phyloP scores from a whole-genome alignment of 2,113 vertebrate genomes.

The Plotosus lineatus region DNA sequence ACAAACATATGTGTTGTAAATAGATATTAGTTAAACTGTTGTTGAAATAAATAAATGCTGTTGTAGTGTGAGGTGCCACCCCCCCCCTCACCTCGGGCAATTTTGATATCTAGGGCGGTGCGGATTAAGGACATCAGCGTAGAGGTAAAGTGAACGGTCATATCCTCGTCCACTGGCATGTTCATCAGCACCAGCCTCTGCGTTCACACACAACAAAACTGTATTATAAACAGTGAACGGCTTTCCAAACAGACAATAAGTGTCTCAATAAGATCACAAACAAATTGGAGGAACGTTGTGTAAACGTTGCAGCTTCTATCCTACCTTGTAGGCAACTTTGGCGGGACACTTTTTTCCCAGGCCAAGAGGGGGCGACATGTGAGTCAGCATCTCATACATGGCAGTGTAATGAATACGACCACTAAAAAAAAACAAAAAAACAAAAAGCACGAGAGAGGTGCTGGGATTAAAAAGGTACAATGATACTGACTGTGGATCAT shows the following conservation, averaged over 20 bases:
- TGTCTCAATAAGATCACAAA: neutral
- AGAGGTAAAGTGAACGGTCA: conserved; percentile 95
- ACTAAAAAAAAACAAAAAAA: conserved; percentile 63
- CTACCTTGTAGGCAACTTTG: conserved; percentile 99
- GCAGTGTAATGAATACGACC: conserved; percentile 99
- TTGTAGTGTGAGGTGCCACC: no score
- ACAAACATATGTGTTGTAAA: neutral
- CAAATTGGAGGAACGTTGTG: neutral
- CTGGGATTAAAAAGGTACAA: neutral
- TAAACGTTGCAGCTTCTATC: conserved; percentile 24
- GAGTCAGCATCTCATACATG: conserved; percentile 99
- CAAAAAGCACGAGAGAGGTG: neutral
- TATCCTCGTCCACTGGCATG: conserved; percentile 97
- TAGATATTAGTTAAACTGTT: neutral
- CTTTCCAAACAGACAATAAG: neutral
- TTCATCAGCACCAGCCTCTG: conserved; percentile 99
- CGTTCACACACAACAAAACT: conserved; percentile 19
- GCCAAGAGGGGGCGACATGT: conserved; percentile 98
- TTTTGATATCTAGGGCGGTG: conserved; percentile 95
- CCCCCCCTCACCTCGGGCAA: conserved; percentile 86
- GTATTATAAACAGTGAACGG: neutral
- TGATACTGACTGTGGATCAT: neutral
- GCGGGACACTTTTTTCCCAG: conserved; percentile 98
- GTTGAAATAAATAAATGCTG: no score
- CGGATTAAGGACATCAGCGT: conserved; percentile 97